Base-by-base conservation (phyloP, 2,888 invertebrate species). In the Sarcophaga carnaria region DNA sequence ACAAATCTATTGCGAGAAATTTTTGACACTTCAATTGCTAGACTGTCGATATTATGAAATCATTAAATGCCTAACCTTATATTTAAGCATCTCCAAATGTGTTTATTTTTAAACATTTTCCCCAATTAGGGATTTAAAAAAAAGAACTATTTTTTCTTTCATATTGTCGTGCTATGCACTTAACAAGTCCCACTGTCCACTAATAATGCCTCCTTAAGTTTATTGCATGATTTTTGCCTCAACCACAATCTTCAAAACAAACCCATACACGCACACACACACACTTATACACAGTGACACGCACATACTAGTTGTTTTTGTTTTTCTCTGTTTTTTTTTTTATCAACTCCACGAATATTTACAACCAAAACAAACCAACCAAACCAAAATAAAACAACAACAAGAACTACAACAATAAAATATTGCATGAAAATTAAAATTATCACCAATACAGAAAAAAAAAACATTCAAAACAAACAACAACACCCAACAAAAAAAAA, bases 381-480 rank as follows among this genome's bases (percentile, higher is more conserved):
- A 54, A 54, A 54, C 14, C 17, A 54, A 17, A 54, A 54, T 5
- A 54, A 54, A 49, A 11, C 14, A 49, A 37, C 54, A 54, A 54
- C 54, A 54, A 54, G 14, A 54, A 54, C 54, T 12, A 17, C 14
- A 17, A 17, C 17, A 54, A 54, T 54, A 54, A 54, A 54, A 54
- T 54, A 54, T 54, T 12, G 54, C 54, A 54, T 54, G 17, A 54
- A 54, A 14, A 54, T 14, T 12, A 17, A 54, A 54, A 14, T 54
- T 54, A 54, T 54, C 47, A 22, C 20, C 17, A 66, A 64, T 25
- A 17, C 20, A 49, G 49, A 47, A 69, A 4, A 47, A 47, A 10
- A 69, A 22, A n/a, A 10, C 47, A 69, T 69, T 11, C 37, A 8
- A 72, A 60, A 72, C 20, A 60, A 72, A 62, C 4, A 62, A 54